phyloP scores from a whole-genome alignment of 2,797 vertebrate genomes.

The Muscicapa striata region DNA sequence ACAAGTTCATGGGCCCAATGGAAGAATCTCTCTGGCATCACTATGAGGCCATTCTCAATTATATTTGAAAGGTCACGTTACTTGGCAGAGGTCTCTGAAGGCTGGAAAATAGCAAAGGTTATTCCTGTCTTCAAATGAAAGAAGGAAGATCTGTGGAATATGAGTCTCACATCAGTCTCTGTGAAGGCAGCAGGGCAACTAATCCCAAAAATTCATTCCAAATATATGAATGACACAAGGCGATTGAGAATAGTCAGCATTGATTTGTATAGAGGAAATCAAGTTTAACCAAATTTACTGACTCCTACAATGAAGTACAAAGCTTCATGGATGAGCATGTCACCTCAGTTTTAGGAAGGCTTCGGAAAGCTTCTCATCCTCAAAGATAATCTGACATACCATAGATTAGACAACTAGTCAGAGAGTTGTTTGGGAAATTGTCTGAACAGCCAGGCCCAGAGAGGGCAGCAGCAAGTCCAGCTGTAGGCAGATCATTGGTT shows the following conservation, averaged over 20 bases:
- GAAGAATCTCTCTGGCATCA: background rate
- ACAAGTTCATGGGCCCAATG: background rate
- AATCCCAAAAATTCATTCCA: background rate
- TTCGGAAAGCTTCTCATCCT: background rate
- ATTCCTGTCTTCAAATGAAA: background rate
- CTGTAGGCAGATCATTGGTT: background rate
- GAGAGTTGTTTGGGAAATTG: background rate
- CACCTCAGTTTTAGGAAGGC: background rate
- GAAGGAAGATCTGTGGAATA: background rate
- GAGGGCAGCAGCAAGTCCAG: background rate
- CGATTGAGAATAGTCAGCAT: fast-evolving
- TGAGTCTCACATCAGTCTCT: background rate
- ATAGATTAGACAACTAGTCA: background rate
- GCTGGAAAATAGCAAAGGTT: background rate
- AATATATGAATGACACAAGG: background rate
- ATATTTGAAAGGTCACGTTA: background rate
- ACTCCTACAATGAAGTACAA: background rate
- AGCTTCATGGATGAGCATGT: background rate
- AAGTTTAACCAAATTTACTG: background rate
- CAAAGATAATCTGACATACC: background rate
- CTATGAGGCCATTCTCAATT: background rate
- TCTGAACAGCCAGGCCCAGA: background rate
- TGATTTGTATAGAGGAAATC: background rate
- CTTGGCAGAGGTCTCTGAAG: background rate
- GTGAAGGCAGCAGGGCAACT: background rate